A percentile compares a stretch with the other conserved stretches of the same genome.
These are phyloP conservation scores for Diarsia rubi DNA, from an alignment of 2,888 invertebrate genomes.

Conservation along the genomic window DNA sequence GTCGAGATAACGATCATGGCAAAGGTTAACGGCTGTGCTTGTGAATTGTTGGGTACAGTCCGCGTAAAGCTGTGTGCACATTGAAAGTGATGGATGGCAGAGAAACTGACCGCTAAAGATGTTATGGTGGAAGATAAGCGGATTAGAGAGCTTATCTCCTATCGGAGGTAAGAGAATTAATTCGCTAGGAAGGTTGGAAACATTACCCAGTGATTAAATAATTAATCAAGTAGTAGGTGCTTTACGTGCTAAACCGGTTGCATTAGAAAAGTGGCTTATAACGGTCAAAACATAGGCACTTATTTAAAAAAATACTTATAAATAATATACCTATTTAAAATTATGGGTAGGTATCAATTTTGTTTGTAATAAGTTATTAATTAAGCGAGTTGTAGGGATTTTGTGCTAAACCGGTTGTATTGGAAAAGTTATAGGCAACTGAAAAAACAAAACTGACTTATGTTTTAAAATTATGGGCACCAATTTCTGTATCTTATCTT, in stretches of 20 bases:
- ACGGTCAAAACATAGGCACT: not conserved
- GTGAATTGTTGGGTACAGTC: constrained; percentile 59
- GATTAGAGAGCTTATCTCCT: constrained; percentile 42
- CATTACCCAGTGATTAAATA: not conserved
- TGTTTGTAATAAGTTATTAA: too few relatives aligned
- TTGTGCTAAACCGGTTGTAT: too few relatives aligned
- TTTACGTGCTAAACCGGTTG: not conserved
- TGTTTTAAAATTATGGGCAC: not conserved
- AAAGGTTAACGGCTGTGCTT: constrained; percentile 66
- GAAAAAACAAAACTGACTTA: too few relatives aligned
- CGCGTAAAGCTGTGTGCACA: constrained; percentile 49
- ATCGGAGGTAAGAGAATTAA: constrained; percentile 21
- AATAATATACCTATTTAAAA: too few relatives aligned
- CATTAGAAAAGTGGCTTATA: not conserved
- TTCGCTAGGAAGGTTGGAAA: not conserved
- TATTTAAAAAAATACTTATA: not conserved
- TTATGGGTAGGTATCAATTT: too few relatives aligned
- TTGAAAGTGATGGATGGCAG: constrained; percentile 23
- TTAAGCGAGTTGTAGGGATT: too few relatives aligned
- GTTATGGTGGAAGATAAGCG: constrained; percentile 14
- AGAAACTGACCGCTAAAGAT: constrained; percentile 45
- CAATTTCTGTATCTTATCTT: not conserved
- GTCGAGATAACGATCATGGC: constrained; percentile 64
- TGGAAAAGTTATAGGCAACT: too few relatives aligned
- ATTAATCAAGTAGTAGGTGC: not conserved